Evolutionary conservation across 2,113 vertebrate species (phyloP), one percentile per base, ranked within the genome.

Genomic region (Nanger granti): DNA sequence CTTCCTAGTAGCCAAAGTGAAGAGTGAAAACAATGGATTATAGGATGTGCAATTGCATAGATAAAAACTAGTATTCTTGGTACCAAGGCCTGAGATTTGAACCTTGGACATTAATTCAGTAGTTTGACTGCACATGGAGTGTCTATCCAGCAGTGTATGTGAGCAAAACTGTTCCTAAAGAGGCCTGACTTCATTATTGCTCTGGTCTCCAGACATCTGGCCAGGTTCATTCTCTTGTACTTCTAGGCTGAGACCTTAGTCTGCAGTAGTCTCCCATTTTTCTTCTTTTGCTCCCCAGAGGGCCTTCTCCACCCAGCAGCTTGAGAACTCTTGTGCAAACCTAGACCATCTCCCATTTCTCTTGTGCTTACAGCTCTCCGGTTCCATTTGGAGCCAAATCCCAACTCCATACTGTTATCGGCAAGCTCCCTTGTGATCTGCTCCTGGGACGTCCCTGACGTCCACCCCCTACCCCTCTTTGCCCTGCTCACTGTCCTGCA

Each of bases 351-450:
- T 69, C 28, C 52, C 10, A 0, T 57, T 97, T 62, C 26, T 90
- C 44, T 92, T n/a, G 6, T 29, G 47, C 41, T 47, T 54, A 47
- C 79, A 17, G 52, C 28, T 93, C 54, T 83, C 5, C 7, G 3
- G 7, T 28, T 83, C 34, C 37, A 8, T 34, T 60, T 60, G 88
- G 57, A 60, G 94, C 34, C 15, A 69, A 49, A 60, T 60, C 62
- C 66, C 57, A 91, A 1, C 4, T 20, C 80, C 26, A 11, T 2
- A 0, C 6, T 5, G 0, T 26, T 49, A 44, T 10, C 22, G 29
- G 7, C 24, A 20, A n/a, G 4, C n/a, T 44, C 76, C 22, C 49
- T 2, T 0, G 3, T 64, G 10, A 5, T n/a, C 52, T 86, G 59
- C 34, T 52, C 13, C 7, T 0, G 34, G 37, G 37, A 44, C 3